Percentiles rank a stretch among this genome's conserved stretches.
Conservation (phyloP, 1,140 invertebrate species). For the Meteorus sp. region DNA sequence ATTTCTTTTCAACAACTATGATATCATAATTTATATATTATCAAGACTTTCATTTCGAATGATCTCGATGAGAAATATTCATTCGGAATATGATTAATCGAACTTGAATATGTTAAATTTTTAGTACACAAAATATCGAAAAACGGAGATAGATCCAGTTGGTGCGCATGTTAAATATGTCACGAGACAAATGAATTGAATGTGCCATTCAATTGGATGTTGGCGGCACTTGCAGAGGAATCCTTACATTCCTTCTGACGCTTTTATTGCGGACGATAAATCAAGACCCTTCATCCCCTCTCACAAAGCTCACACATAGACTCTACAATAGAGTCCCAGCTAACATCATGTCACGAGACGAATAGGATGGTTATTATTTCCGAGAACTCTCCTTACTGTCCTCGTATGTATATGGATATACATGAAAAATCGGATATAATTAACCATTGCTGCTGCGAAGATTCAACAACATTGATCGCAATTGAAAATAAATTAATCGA, state of each 20-base stretch:
- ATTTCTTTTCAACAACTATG: constrained; percentile 14
- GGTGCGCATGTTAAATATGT: too few species aligned
- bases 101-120: not conserved
- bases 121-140: not conserved
- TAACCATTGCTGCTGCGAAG: too few species aligned
- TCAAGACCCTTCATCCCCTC: not conserved
- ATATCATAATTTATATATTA: constrained; percentile 13
- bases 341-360: not conserved
- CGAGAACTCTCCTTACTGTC: too few species aligned
- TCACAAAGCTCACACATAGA: not conserved
- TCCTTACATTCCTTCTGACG: constrained; percentile 5
- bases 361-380: not conserved
- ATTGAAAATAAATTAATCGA: too few species aligned
- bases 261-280: constrained; percentile 18
- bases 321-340: not conserved
- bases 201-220: constrained; percentile 8
- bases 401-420: too few species aligned
- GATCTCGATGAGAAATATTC: too few species aligned
- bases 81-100: too few species aligned
- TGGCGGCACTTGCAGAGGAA: not conserved
- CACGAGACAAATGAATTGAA: too few species aligned
- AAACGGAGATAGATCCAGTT: too few species aligned
- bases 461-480: too few species aligned
- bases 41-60: constrained; percentile 2
- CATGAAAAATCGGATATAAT: too few species aligned